Percentiles rank a stretch among this genome's conserved stretches.
Evolutionary conservation across 2,888 invertebrate species (phyloP).

Genomic region (Sipha maydis): DNA sequence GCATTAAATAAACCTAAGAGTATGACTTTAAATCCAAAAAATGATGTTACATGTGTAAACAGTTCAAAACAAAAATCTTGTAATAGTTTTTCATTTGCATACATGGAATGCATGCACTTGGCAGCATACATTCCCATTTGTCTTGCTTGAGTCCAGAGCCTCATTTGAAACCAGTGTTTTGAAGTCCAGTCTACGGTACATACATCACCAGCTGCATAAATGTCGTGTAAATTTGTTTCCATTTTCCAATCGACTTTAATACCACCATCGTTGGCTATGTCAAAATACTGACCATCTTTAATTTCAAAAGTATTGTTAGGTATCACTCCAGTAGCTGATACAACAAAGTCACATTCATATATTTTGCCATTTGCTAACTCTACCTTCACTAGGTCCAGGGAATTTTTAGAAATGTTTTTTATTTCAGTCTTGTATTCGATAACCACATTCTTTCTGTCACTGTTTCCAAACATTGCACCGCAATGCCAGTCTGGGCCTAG

Average conservation of each 20-base stretch:
- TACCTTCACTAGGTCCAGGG: constrained; percentile 68
- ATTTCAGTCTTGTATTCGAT: constrained; percentile 70
- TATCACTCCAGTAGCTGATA: constrained; percentile 94
- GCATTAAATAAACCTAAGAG: constrained; percentile 93
- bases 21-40: constrained; percentile 94
- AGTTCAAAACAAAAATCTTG: constrained; percentile 98
- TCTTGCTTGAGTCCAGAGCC: constrained; percentile 97
- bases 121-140: constrained; percentile 97
- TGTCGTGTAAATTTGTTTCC: constrained; percentile 79
- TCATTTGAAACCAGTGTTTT: constrained; percentile 92
- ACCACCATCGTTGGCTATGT: constrained; percentile 79
- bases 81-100: constrained; percentile 74
- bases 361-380: constrained; percentile 78
- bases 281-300: constrained; percentile 67
- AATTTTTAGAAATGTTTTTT: constrained; percentile 70
- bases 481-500: constrained; percentile 97
- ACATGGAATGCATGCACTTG: constrained; percentile 81
- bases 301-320: constrained; percentile 73
- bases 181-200: constrained; percentile 86
- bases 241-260: constrained; percentile 86
- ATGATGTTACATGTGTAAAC: constrained; percentile 94
- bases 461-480: constrained; percentile 72
- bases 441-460: constrained; percentile 68
- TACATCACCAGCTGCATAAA: constrained; percentile 97
- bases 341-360: constrained; percentile 86